phyloP scores from a whole-genome alignment of 2,888 invertebrate genomes.

The Caenorhabditis virilis region DNA sequence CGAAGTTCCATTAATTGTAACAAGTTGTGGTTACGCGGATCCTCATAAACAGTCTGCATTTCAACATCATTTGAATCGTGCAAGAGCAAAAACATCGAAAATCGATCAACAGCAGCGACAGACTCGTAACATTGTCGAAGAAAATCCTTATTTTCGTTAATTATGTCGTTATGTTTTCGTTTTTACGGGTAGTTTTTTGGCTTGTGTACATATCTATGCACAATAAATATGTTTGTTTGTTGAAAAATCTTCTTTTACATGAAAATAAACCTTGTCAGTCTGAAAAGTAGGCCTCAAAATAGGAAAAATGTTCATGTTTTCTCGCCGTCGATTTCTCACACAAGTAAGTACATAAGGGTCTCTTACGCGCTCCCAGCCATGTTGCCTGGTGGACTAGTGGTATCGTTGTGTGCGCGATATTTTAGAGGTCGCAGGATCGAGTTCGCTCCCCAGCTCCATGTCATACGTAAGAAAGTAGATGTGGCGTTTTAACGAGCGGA shows the following conservation, averaged over 20 bases:
- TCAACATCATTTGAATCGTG: constrained; percentile 30
- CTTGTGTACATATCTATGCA: too few relatives aligned
- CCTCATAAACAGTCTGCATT: constrained; percentile 47
- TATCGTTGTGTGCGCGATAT: too few relatives aligned
- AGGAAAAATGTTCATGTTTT: too few relatives aligned
- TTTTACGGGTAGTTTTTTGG: too few relatives aligned
- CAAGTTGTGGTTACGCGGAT: constrained; percentile 59
- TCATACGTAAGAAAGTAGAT: constrained; percentile 19
- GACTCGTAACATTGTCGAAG: constrained; percentile 34
- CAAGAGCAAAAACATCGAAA: constrained; percentile 26
- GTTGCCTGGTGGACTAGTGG: too few relatives aligned
- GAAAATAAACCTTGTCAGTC: too few relatives aligned
- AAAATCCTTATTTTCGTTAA: constrained; percentile 36
- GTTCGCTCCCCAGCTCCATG: constrained; percentile 39
- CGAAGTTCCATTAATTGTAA: constrained; percentile 62
- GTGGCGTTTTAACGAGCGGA: constrained; percentile 41
- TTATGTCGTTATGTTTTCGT: background rate
- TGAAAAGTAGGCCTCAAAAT: too few relatives aligned
- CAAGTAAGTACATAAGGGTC: too few relatives aligned
- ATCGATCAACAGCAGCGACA: constrained; percentile 22
- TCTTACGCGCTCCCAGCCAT: too few relatives aligned
- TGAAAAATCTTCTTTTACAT: too few relatives aligned
- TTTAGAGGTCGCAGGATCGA: constrained; percentile 13
- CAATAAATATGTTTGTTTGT: too few relatives aligned
- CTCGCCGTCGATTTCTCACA: too few relatives aligned